These are phyloP conservation scores for Garra rufa DNA, from an alignment of 2,113 vertebrate genomes.

Conservation along the genomic window DNA sequence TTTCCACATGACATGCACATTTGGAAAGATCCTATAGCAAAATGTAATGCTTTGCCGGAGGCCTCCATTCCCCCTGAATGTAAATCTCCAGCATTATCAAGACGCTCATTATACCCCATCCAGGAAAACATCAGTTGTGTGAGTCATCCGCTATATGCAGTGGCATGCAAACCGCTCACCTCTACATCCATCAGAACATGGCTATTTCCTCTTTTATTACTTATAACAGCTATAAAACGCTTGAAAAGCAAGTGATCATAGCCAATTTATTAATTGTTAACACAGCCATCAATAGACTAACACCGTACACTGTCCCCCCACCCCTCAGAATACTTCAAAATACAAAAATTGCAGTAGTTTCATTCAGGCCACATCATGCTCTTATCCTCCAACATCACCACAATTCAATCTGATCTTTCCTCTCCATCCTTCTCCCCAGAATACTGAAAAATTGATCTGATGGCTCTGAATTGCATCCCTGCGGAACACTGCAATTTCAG, in stretches of 20 bases:
- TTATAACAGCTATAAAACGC: not conserved
- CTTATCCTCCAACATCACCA: slow-evolving; percentile 28
- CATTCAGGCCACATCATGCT: slow-evolving; percentile 32
- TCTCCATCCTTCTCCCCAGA: slow-evolving; percentile 37
- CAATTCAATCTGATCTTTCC: slow-evolving; percentile 40
- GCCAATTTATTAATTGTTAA: slow-evolving; percentile 22
- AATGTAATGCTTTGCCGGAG: not conserved
- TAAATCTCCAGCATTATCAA: slow-evolving; percentile 27
- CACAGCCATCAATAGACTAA: not conserved
- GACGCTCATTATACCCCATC: not conserved
- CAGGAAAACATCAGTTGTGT: not conserved
- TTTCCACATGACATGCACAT: not conserved
- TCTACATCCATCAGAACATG: not conserved
- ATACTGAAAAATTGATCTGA: slow-evolving; percentile 39
- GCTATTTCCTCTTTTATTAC: not conserved
- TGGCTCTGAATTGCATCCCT: slow-evolving; percentile 38
- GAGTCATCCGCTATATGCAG: not conserved
- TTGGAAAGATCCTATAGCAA: not conserved
- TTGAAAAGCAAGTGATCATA: not conserved
- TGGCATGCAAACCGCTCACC: not conserved
- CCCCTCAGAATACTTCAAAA: not conserved
- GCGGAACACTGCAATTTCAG: slow-evolving; percentile 40
- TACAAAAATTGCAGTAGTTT: slow-evolving; percentile 11
- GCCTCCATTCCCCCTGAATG: not conserved
- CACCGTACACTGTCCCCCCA: not conserved